Evolutionary conservation across 2,888 invertebrate species (phyloP).

Genomic region (Standfussiana lucernea): DNA sequence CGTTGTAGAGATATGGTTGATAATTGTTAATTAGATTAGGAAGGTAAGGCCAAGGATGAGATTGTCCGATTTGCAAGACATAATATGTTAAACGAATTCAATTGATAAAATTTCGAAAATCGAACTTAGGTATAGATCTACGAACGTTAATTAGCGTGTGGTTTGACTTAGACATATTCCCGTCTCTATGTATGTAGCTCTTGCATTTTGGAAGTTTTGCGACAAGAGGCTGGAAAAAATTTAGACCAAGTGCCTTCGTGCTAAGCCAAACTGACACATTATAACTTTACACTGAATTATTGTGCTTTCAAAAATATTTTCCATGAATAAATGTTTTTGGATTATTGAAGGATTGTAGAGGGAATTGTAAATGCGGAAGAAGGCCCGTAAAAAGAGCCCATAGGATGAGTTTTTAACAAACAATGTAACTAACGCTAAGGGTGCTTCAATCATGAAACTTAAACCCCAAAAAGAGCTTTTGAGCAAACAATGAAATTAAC

Average conservation of each 20-base stretch:
- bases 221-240: background rate
- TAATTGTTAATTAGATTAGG: background rate
- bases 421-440: background rate
- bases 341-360: too few relatives aligned
- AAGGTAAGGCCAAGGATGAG: conserved; percentile 7
- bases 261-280: too few relatives aligned
- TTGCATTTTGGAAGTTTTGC: background rate
- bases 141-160: background rate
- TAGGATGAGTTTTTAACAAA: background rate
- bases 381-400: too few relatives aligned
- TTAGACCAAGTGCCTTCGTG: background rate
- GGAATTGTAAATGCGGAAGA: too few relatives aligned
- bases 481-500: background rate
- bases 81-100: background rate
- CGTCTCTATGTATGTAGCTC: too few relatives aligned
- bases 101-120: background rate
- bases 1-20: background rate
- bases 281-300: too few relatives aligned
- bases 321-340: too few relatives aligned
- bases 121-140: background rate
- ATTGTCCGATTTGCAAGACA: background rate
- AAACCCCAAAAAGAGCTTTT: background rate
- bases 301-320: too few relatives aligned
- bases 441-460: background rate
- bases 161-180: background rate